Percentiles rank a stretch among this genome's conserved stretches.
phyloP scores from a whole-genome alignment of 2,113 vertebrate species.

The Eublepharis macularius region DNA sequence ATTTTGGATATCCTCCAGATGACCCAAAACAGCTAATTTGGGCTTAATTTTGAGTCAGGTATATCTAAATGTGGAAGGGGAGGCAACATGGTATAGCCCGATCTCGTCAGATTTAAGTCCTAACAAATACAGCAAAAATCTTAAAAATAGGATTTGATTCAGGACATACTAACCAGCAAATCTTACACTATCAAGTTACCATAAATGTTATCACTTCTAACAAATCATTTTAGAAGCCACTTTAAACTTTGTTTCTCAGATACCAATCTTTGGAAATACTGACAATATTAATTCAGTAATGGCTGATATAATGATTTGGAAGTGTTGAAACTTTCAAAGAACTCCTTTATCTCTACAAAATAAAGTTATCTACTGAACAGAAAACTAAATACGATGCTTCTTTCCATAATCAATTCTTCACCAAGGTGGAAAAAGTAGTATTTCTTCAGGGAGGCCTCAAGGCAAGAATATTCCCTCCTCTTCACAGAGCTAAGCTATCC shows the following conservation, averaged over 20 bases:
- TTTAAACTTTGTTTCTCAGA: not conserved
- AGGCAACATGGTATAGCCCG: no score
- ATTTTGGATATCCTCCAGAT: no score
- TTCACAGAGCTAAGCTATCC: constrained; percentile 19
- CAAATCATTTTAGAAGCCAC: not conserved
- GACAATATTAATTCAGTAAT: constrained; percentile 53
- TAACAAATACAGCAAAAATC: not conserved
- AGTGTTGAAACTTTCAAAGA: constrained; percentile 37
- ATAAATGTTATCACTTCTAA: not conserved
- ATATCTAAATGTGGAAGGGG: not conserved
- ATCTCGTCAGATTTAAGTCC: no score
- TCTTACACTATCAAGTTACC: not conserved
- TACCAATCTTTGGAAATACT: not conserved
- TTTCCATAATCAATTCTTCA: constrained; percentile 41
- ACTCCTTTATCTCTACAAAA: constrained; percentile 36
- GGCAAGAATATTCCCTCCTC: not conserved
- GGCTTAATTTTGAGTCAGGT: no score
- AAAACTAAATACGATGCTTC: constrained; percentile 25
- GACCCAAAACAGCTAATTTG: no score
- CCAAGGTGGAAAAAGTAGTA: not conserved
- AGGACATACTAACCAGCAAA: not conserved
- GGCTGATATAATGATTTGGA: constrained; percentile 57
- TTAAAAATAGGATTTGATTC: not conserved
- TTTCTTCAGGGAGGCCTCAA: constrained; percentile 21
- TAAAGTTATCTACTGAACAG: constrained; percentile 34